Evolutionary conservation across 2,888 invertebrate species (phyloP), one percentile per base, ranked within the genome.

Genomic region (Drosophila percnosoma): DNA sequence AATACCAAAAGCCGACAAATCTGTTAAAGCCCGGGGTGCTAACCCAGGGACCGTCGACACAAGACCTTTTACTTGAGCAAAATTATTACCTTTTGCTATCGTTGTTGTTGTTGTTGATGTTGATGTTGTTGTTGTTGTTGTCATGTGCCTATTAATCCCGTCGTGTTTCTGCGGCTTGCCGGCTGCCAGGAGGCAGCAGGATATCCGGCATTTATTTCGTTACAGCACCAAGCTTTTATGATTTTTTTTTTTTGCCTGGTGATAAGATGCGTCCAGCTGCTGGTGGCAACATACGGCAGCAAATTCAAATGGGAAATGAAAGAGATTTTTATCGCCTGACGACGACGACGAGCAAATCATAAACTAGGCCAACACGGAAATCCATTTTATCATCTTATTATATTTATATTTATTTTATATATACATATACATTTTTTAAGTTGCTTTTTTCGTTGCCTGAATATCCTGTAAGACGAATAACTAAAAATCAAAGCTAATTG

Each of bases 301-400:
- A 82, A 87, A 89, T 84, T 88, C 82, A 82, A 87, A 87, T 86
- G 81, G 90, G 89, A 89, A 89, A 91, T 89, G 81, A 82, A 83
- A 80, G 78, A 91, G 89, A 91, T 90, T 89, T 84, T 90, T 87
- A 88, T 90, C 89, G 75, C 68, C 65, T 53, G 66, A 59, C 74
- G 53, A 57, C 63, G 54, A 51, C n/a, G 33, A 48, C 38, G 21
- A 21, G 34, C 67, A 65, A 51, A 68, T 68, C 67, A 72, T 80
- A 71, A 77, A 80, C 62, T 67, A 52, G 63, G 65, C 75, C 72
- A 82, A 79, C 69, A 80, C 59, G 76, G 86, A 86, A 86, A 89
- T 84, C 79, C 81, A 82, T 83, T 81, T 82, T 88, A 83, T 83
- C 80, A 80, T 79, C 81, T 87, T 83, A 83, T 91, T 82, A 88